A percentile compares a stretch with the other conserved stretches of the same genome.
Conservation (phyloP, 2,113 vertebrate species). For the Monopterus albus region DNA sequence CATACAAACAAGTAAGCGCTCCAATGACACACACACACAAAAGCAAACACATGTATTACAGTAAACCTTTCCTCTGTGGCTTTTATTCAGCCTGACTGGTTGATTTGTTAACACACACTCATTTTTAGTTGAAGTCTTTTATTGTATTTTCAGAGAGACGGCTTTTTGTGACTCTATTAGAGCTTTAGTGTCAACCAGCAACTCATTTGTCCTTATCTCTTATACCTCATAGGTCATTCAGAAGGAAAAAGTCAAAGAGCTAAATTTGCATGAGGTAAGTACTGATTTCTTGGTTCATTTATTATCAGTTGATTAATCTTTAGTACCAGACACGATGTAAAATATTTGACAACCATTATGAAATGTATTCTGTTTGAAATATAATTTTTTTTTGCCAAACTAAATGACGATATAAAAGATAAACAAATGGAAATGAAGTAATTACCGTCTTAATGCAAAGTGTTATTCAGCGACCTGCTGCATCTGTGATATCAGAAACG, state of each 20-base stretch:
- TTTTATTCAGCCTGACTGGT: not conserved
- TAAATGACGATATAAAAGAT: too few species aligned
- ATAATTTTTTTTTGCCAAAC: too few species aligned
- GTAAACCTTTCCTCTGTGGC: not conserved
- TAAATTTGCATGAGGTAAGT: conserved; percentile 98
- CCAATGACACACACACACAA: not conserved
- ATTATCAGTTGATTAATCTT: conserved; percentile 12
- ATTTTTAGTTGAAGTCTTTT: not conserved
- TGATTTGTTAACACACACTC: not conserved
- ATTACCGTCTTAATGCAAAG: too few species aligned
- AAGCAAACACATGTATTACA: not conserved
- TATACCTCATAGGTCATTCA: conserved; percentile 91
- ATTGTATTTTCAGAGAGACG: not conserved
- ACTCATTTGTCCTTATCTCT: conserved; percentile 30
- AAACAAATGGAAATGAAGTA: too few species aligned
- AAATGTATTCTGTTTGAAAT: too few species aligned
- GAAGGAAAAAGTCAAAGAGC: conserved; percentile 99
- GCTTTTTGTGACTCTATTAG: not conserved
- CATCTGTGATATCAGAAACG: too few species aligned
- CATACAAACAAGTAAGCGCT: conserved; percentile 94
- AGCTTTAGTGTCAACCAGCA: not conserved
- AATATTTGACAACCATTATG: too few species aligned
- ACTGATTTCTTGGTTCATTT: conserved; percentile 2
- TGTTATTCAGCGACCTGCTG: too few species aligned
- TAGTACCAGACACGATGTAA: too few species aligned